phyloP scores from a whole-genome alignment of 2,888 invertebrate genomes.

The Conops quadrifasciatus region DNA sequence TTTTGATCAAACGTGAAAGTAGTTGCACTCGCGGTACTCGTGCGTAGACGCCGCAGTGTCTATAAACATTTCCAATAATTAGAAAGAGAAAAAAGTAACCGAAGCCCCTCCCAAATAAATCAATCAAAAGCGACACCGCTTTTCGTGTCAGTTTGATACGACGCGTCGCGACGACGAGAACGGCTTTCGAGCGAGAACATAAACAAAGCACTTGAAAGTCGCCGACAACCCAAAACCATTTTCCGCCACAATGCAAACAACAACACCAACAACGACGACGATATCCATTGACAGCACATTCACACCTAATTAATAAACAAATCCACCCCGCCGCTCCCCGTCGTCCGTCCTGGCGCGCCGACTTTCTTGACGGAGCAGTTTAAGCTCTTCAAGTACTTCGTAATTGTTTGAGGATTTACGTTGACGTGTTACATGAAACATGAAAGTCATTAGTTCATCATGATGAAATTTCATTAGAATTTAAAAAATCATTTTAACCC shows the following conservation, averaged over 20 bases:
- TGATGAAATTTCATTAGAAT: conserved; percentile 4
- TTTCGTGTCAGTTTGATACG: too few relatives aligned
- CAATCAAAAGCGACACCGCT: too few relatives aligned
- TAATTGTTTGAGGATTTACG: conserved; percentile 8
- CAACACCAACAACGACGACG: neutral
- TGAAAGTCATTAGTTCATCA: neutral
- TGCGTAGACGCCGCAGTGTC: too few relatives aligned
- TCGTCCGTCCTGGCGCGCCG: neutral
- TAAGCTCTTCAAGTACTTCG: neutral
- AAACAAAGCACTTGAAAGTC: too few relatives aligned
- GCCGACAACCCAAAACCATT: conserved; percentile 7
- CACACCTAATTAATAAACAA: conserved; percentile 34
- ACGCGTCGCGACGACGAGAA: too few relatives aligned
- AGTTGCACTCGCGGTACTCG: too few relatives aligned
- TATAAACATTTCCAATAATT: too few relatives aligned
- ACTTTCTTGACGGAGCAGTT: neutral
- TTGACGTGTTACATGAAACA: neutral
- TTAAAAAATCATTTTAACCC: neutral
- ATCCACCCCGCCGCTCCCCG: neutral
- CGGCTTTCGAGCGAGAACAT: too few relatives aligned
- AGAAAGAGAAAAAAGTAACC: too few relatives aligned
- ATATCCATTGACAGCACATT: conserved; percentile 27
- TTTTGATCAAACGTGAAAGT: too few relatives aligned
- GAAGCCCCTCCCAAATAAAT: too few relatives aligned
- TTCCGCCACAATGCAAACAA: conserved; percentile 19